These are phyloP conservation scores for Bombus pascuorum DNA, from an alignment of 1,140 invertebrate genomes.

Conservation along the genomic window DNA sequence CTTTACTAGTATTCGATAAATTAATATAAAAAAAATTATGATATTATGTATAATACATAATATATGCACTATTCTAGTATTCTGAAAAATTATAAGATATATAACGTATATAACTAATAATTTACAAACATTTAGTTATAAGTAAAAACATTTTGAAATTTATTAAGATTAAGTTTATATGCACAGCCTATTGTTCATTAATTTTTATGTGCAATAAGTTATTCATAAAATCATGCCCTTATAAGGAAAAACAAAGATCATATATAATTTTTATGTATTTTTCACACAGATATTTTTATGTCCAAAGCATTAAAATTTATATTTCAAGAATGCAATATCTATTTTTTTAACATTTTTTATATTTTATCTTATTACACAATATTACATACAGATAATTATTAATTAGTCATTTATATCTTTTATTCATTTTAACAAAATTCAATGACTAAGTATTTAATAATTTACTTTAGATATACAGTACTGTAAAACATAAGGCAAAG, in stretches of 20 bases:
- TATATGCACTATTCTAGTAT: constrained; percentile 28
- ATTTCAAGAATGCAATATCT: constrained; percentile 15
- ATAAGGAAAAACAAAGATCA: constrained; percentile 28
- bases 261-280: constrained; percentile 56
- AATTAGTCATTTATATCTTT: constrained; percentile 9
- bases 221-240: constrained; percentile 45
- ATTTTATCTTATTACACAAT: constrained; percentile 23
- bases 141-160: constrained; percentile 18
- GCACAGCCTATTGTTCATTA: constrained; percentile 61
- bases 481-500: not conserved
- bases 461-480: constrained; percentile 23
- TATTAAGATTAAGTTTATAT: constrained; percentile 61
- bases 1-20: constrained; percentile 93
- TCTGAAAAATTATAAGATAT: constrained; percentile 46
- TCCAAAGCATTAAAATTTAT: constrained; percentile 27
- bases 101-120: constrained; percentile 51
- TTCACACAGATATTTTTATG: constrained; percentile 61
- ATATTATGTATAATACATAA: constrained; percentile 53
- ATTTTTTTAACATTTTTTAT: constrained; percentile 7
- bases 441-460: constrained; percentile 14
- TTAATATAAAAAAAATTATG: constrained; percentile 13
- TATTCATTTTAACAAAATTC: constrained; percentile 28
- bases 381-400: constrained; percentile 12
- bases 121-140: constrained; percentile 42
- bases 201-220: constrained; percentile 73